A percentile compares a stretch with the other conserved stretches of the same genome.
Conservation (phyloP, 2,888 invertebrate species). For the Eupithecia centaureata region DNA sequence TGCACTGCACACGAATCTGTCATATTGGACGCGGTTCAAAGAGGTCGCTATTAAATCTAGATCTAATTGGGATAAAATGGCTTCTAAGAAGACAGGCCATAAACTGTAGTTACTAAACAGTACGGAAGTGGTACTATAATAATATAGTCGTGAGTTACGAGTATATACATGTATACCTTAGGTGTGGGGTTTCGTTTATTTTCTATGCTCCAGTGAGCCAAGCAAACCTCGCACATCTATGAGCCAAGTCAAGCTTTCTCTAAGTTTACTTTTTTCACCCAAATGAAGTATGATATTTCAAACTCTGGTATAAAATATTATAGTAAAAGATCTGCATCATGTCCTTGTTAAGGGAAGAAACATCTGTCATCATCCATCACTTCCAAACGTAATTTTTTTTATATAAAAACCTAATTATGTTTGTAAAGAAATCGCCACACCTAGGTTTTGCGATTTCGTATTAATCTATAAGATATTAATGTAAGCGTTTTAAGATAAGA, state of each 20-base stretch:
- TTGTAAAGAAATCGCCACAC: too few relatives aligned
- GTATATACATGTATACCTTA: not conserved
- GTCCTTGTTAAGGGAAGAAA: too few relatives aligned
- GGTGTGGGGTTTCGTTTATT: not conserved
- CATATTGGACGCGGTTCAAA: slow-evolving; percentile 62
- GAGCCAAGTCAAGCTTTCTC: not conserved
- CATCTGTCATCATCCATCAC: too few relatives aligned
- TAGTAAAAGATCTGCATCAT: too few relatives aligned
- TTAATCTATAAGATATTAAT: too few relatives aligned
- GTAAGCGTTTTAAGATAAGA: too few relatives aligned
- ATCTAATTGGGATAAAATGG: slow-evolving; percentile 54
- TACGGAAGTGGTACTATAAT: not conserved
- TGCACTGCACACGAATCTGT: slow-evolving; percentile 51
- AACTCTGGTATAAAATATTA: too few relatives aligned
- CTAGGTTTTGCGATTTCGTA: too few relatives aligned
- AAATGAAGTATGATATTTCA: too few relatives aligned
- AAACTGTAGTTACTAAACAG: not conserved
- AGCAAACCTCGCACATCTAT: not conserved
- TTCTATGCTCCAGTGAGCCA: not conserved
- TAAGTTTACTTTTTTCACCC: not conserved
- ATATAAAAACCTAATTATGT: too few relatives aligned
- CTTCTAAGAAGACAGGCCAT: slow-evolving; percentile 52
- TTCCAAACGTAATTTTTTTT: too few relatives aligned
- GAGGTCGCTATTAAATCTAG: slow-evolving; percentile 44
- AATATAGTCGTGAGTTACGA: not conserved